phyloP scores from a whole-genome alignment of 1,140 invertebrate genomes.

The Gryllus bimaculatus region DNA sequence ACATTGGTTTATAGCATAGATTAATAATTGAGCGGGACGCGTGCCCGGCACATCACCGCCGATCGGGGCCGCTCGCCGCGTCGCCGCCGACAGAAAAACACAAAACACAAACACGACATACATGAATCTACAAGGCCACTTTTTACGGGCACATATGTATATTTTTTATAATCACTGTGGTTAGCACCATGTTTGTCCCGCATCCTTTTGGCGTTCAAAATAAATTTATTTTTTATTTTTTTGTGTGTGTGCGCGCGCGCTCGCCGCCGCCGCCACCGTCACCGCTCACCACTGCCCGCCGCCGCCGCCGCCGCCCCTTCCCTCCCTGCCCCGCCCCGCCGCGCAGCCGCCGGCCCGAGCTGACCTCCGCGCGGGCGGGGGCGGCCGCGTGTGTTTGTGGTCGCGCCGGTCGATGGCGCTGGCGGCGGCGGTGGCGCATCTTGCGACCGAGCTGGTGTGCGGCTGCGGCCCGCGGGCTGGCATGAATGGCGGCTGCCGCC shows the following conservation, averaged over 20 bases:
- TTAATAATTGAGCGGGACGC: neutral
- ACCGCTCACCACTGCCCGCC: neutral
- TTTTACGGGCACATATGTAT: neutral
- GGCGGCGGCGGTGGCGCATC: too few species aligned
- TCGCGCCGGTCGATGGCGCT: too few species aligned
- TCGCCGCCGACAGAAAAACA: neutral
- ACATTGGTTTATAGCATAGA: conserved; percentile 5
- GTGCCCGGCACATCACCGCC: neutral
- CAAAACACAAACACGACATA: neutral
- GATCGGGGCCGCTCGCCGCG: neutral
- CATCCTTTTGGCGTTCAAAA: neutral
- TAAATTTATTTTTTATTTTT: conserved; percentile 3
- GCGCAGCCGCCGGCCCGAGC: too few species aligned
- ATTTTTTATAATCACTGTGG: neutral
- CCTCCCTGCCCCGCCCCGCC: too few species aligned
- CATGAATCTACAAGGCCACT: neutral
- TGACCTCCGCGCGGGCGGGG: too few species aligned
- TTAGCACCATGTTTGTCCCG: neutral
- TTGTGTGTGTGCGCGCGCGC: neutral
- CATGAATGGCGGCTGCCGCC: too few species aligned
- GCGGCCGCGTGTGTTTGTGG: too few species aligned
- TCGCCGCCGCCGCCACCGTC: neutral
- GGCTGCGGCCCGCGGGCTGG: too few species aligned
- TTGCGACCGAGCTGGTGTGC: too few species aligned
- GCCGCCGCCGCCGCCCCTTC: too few species aligned